These are phyloP conservation scores for Ageneiosus marmoratus DNA, from an alignment of 2,113 vertebrate genomes.

Conservation along the genomic window DNA sequence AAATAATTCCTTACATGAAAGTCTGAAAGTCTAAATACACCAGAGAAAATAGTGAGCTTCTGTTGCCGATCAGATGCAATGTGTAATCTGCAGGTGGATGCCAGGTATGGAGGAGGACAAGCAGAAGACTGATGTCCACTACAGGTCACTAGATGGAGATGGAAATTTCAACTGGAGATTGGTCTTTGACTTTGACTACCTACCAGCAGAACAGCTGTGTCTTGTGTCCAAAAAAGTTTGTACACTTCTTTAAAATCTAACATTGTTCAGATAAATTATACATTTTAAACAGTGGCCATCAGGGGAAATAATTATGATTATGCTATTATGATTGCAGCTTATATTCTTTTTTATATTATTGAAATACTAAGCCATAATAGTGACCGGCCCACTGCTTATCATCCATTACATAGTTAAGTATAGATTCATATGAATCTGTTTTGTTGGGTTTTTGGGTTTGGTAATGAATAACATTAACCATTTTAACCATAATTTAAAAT, in stretches of 20 bases:
- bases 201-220: conserved; percentile 93
- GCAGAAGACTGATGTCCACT: conserved; percentile 98
- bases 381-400: no score
- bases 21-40: no score
- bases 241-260: conserved; percentile 4
- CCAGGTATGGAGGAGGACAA: conserved; percentile 95
- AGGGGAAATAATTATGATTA: no score
- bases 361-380: neutral
- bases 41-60: neutral
- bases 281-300: neutral
- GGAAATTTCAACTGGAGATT: conserved; percentile 99
- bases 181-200: conserved; percentile 90
- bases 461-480: neutral
- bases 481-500: neutral
- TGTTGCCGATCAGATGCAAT: neutral
- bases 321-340: no score
- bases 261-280: neutral
- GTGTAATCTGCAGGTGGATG: conserved; percentile 84
- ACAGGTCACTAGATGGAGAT: conserved; percentile 93
- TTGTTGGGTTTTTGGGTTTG: neutral
- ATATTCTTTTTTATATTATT: no score
- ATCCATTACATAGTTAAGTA: neutral
- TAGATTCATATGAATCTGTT: conserved; percentile 1
- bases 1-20: neutral
- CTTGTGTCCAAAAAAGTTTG: conserved; percentile 89